Evolutionary conservation across 2,113 vertebrate genomes (phyloP).

Genomic region (Pachyramphus minor): DNA sequence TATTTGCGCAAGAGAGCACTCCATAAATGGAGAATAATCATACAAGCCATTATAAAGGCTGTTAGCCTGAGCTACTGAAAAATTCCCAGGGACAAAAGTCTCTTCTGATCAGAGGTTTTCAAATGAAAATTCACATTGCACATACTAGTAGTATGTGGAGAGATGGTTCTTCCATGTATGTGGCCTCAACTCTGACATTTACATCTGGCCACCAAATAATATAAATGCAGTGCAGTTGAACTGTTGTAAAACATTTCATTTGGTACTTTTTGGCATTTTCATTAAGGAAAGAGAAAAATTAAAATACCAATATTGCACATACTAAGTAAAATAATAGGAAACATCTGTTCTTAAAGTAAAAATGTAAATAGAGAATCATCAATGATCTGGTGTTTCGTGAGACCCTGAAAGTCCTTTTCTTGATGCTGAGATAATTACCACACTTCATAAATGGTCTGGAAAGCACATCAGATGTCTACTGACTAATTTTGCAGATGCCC

Average conservation of each 20-base stretch:
- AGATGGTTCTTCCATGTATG: neutral
- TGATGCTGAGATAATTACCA: neutral
- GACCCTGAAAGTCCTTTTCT: neutral
- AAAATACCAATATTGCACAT: neutral
- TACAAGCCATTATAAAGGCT: neutral
- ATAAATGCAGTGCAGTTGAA: neutral
- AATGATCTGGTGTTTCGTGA: neutral
- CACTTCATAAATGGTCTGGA: neutral
- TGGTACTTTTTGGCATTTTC: neutral
- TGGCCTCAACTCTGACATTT: neutral
- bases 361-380: neutral
- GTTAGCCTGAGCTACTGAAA: neutral
- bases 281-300: neutral
- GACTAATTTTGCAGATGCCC: neutral
- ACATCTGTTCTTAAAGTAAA: neutral
- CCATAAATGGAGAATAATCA: neutral
- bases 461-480: neutral
- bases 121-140: neutral
- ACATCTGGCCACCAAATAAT: neutral
- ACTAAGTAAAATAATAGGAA: neutral
- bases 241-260: neutral
- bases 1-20: constrained; percentile 18
- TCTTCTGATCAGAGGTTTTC: neutral
- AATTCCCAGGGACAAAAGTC: neutral
- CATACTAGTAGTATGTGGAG: neutral